phyloP scores from a whole-genome alignment of 1,140 invertebrate species.

The Stegodyphus mimosarum region DNA sequence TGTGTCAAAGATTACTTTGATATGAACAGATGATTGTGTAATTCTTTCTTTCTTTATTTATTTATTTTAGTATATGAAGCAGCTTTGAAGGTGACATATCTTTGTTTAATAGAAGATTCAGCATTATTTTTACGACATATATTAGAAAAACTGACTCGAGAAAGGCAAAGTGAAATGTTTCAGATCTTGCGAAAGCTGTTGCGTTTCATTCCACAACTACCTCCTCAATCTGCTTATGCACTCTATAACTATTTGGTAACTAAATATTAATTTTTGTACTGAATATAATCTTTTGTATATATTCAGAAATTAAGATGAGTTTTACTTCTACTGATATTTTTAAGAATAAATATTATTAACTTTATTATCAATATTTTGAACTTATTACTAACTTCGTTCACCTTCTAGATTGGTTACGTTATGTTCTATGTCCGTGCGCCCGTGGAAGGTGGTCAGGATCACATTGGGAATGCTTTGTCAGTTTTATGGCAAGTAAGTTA shows the following conservation, averaged over 20 bases:
- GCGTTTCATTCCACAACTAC: conserved; percentile 90
- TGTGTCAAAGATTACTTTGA: too few species aligned
- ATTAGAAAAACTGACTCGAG: conserved; percentile 93
- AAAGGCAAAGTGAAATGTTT: conserved; percentile 95
- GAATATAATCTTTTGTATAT: not conserved
- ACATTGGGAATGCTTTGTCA: conserved; percentile 92
- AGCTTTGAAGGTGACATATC: conserved; percentile 86
- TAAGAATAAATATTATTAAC: not conserved
- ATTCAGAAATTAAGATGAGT: not conserved
- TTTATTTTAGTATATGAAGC: conserved; percentile 73
- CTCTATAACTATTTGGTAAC: conserved; percentile 95
- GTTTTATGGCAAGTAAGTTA: conserved; percentile 90
- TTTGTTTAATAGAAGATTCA: conserved; percentile 97
- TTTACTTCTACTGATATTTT: not conserved
- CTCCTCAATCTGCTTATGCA: conserved; percentile 98
- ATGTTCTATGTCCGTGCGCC: conserved; percentile 99
- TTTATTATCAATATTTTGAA: not conserved
- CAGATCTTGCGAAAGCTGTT: conserved; percentile 91
- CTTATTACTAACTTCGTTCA: conserved; percentile 27
- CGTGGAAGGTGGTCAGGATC: conserved; percentile 91
- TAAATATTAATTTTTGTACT: not conserved
- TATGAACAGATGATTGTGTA: not conserved
- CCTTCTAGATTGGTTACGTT: conserved; percentile 86
- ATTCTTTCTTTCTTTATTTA: conserved; percentile 17
- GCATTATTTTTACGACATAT: conserved; percentile 95